Conservation (phyloP, 35 echinoderm and acorn worm genomes). For the Strongylocentrotus purpuratus region DNA sequence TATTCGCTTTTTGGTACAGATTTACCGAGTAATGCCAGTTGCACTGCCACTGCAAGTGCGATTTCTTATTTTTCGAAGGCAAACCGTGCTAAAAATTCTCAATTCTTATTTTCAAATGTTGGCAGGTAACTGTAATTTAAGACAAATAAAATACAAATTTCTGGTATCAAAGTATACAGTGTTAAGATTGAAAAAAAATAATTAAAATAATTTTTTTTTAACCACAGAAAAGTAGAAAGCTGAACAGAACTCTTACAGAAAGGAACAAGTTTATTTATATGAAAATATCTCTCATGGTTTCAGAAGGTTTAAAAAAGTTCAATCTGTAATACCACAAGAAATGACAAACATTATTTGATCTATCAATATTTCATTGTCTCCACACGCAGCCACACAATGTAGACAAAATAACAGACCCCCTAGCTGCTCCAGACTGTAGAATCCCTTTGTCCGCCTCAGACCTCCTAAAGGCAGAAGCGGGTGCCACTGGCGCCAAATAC, state of each 20-base stretch:
- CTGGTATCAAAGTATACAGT: background rate
- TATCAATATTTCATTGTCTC: background rate
- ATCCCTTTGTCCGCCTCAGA: background rate
- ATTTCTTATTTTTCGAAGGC: too few species aligned
- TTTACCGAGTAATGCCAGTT: too few species aligned
- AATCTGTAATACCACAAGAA: background rate
- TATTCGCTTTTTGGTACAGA: too few species aligned
- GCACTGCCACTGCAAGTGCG: too few species aligned
- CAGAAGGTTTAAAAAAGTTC: background rate
- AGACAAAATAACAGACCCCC: background rate
- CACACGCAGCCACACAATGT: conserved; percentile 23
- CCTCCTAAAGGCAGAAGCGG: background rate
- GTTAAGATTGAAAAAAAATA: background rate
- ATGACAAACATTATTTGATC: background rate
- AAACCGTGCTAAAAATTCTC: too few species aligned
- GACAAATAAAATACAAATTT: background rate
- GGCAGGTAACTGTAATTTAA: background rate
- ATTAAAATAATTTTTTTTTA: too few species aligned
- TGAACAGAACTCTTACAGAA: background rate
- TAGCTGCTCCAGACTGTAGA: background rate
- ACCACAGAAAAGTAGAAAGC: background rate
- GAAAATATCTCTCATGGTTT: background rate
- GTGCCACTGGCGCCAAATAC: background rate
- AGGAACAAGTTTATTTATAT: background rate
- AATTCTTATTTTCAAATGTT: too few species aligned